These are phyloP conservation scores for Fundulus diaphanus DNA, from an alignment of 2,797 vertebrate species.

Conservation along the genomic window DNA sequence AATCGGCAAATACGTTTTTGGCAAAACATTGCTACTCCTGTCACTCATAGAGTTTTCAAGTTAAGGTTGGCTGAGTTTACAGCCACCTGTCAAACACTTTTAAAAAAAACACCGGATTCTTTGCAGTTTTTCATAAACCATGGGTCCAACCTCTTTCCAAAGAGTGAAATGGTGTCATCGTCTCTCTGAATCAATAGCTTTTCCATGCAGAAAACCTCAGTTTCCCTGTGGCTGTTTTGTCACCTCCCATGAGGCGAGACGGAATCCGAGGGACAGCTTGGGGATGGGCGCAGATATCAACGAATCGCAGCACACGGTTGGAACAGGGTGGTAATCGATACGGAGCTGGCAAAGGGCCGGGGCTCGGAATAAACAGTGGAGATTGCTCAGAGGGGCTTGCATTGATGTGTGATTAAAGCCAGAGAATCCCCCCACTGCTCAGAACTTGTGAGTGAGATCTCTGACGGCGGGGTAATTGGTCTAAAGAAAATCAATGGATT, in stretches of 20 bases:
- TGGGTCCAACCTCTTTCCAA: slow-evolving; percentile 35
- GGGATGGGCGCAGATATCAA: slow-evolving; percentile 56
- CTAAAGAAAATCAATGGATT: slow-evolving; percentile 75
- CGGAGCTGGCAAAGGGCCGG: slow-evolving; percentile 55
- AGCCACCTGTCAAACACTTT: not conserved
- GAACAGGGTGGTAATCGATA: slow-evolving; percentile 71
- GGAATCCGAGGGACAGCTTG: slow-evolving; percentile 27
- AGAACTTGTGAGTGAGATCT: slow-evolving; percentile 78
- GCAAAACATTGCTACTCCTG: not conserved
- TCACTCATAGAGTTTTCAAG: not conserved
- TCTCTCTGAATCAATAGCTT: slow-evolving; percentile 75
- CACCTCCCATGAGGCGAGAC: slow-evolving; percentile 25
- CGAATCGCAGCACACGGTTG: slow-evolving; percentile 47
- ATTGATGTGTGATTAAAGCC: slow-evolving; percentile 80
- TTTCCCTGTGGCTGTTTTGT: slow-evolving; percentile 45
- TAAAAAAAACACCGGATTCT: not conserved
- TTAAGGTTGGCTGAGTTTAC: not conserved
- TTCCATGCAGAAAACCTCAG: slow-evolving; percentile 73
- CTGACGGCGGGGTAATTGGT: slow-evolving; percentile 79
- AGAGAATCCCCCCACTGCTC: slow-evolving; percentile 64
- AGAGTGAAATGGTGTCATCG: slow-evolving; percentile 57
- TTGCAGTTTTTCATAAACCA: slow-evolving; percentile 38
- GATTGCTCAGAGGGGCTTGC: slow-evolving; percentile 69
- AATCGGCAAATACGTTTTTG: too few relatives aligned
- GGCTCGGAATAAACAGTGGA: slow-evolving; percentile 73